Percentiles rank a stretch among this genome's conserved stretches.
Conservation (phyloP, 2,113 vertebrate species). For the human (Homo sapiens) region GRCh38 chr4:88486001-88486500, state of each 20-base stretch:
- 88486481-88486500: not conserved
- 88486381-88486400: not conserved
- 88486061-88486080: slow-evolving; percentile 36
- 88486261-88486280: not conserved
- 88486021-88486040: not conserved
- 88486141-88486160: slow-evolving; percentile 68
- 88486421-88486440: not conserved
- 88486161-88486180: slow-evolving; percentile 51
- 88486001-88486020: not conserved
- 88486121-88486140: slow-evolving; percentile 52
- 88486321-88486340: not conserved
- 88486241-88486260: not conserved
- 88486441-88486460: not conserved
- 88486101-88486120: slow-evolving; percentile 75
- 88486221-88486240: slow-evolving; percentile 54
- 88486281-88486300: not conserved
- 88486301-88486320: not conserved
- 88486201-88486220: slow-evolving; percentile 10
- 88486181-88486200: not conserved
- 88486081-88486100: not conserved
- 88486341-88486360: not conserved
- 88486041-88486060: not conserved
- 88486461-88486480: not conserved
- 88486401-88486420: not conserved
- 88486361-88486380: not conserved